phyloP scores from a whole-genome alignment of 2,113 vertebrate genomes.

The Seriola aureovittata region DNA sequence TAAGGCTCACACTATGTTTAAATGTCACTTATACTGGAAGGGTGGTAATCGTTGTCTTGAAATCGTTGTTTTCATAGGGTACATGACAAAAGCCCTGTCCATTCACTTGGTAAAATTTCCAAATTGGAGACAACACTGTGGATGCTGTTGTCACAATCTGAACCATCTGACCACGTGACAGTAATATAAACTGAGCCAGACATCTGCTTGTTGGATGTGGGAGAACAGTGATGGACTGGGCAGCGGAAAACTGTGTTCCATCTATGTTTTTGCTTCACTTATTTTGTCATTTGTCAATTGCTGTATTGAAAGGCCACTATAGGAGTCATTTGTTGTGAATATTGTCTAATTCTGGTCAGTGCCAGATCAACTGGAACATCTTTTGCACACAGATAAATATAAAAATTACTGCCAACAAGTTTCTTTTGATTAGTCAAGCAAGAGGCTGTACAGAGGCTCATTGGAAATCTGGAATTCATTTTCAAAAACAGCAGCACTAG shows the following conservation, averaged over 20 bases:
- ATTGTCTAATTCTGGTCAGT: background rate
- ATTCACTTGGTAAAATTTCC: background rate
- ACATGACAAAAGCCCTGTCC: background rate
- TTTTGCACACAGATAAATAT: background rate
- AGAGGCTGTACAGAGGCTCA: background rate
- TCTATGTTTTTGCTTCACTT: background rate
- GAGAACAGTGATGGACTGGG: background rate
- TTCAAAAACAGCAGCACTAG: conserved; percentile 28
- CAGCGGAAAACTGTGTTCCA: background rate
- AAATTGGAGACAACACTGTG: background rate
- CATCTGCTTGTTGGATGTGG: background rate
- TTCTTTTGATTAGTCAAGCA: conserved; percentile 17
- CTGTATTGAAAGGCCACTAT: background rate
- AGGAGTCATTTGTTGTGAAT: background rate
- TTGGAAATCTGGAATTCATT: conserved; percentile 33
- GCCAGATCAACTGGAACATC: background rate
- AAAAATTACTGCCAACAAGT: background rate
- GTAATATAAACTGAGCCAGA: conserved; percentile 18
- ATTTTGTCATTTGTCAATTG: background rate
- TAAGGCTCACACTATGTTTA: background rate
- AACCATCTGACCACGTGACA: conserved; percentile 7
- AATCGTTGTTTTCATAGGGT: conserved; percentile 1
- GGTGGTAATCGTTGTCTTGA: background rate
- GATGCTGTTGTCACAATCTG: background rate
- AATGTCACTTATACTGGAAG: background rate